A percentile compares a stretch with the other conserved stretches of the same genome.
phyloP scores from a whole-genome alignment of 1,140 invertebrate species.

The Leucophenga varia region DNA sequence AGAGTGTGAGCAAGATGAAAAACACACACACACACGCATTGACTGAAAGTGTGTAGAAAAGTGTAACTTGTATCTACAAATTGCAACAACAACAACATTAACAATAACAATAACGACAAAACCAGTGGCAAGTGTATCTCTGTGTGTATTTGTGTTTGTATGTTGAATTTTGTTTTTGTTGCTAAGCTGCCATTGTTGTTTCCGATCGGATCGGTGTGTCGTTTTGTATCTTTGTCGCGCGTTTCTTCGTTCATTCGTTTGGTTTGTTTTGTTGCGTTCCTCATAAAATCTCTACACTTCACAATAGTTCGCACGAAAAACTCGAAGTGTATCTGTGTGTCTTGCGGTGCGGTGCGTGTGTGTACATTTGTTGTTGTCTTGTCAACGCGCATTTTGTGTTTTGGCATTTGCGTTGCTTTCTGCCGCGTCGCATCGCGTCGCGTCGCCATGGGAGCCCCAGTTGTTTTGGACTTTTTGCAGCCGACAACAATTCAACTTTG shows the following conservation, averaged over 20 bases:
- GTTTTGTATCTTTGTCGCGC: slow-evolving; percentile 20
- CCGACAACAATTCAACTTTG: slow-evolving; percentile 25
- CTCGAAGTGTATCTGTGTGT: slow-evolving; percentile 12
- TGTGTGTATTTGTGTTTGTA: not conserved
- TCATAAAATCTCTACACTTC: too few relatives aligned
- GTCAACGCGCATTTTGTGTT: slow-evolving; percentile 28
- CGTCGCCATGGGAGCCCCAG: slow-evolving; percentile 44
- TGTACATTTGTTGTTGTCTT: slow-evolving; percentile 6
- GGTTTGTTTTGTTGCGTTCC: not conserved
- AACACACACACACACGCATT: too few relatives aligned
- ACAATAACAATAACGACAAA: too few relatives aligned
- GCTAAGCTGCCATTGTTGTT: slow-evolving; percentile 36
- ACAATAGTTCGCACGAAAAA: slow-evolving; percentile 12
- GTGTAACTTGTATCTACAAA: slow-evolving; percentile 37
- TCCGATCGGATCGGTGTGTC: slow-evolving; percentile 16
- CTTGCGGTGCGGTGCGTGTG: slow-evolving; percentile 3
- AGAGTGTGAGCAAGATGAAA: slow-evolving; percentile 23
- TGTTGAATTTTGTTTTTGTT: too few relatives aligned
- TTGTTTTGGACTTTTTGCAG: slow-evolving; percentile 37
- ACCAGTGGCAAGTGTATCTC: not conserved
- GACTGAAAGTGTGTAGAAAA: slow-evolving; percentile 32
- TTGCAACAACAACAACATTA: slow-evolving; percentile 31
- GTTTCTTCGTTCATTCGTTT: slow-evolving; percentile 1
- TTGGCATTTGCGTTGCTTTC: slow-evolving; percentile 42
- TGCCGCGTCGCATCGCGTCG: too few relatives aligned